A percentile compares a stretch with the other conserved stretches of the same genome.
Conservation (phyloP, 35 echinoderm and acorn worm species). For the Holothuria glaberrima region DNA sequence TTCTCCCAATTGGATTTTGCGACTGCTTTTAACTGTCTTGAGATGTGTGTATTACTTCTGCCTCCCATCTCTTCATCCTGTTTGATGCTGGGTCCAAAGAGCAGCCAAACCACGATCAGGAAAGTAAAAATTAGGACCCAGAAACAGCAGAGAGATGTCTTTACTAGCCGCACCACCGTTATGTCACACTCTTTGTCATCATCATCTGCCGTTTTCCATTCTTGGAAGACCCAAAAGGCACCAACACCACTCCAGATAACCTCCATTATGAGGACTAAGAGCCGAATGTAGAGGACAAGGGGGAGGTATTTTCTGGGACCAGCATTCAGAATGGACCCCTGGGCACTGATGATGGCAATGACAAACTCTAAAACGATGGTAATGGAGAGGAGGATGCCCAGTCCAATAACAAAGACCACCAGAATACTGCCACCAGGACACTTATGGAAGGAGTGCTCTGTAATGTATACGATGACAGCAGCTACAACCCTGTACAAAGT, state of each 20-base stretch:
- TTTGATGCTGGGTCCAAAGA: constrained; percentile 69
- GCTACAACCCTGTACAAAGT: constrained; percentile 63
- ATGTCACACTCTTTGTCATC: constrained; percentile 62
- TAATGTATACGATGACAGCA: constrained; percentile 69
- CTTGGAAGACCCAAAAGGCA: constrained; percentile 66
- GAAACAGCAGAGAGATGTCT: constrained; percentile 75
- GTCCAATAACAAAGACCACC: constrained; percentile 73
- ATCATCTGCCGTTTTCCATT: constrained; percentile 44
- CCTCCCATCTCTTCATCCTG: constrained; percentile 45
- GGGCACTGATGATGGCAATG: constrained; percentile 74
- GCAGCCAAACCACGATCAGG: constrained; percentile 60
- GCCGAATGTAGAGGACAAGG: constrained; percentile 76
- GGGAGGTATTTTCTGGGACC: constrained; percentile 53
- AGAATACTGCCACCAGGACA: constrained; percentile 80
- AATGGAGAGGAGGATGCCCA: constrained; percentile 66
- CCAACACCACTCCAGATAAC: constrained; percentile 73
- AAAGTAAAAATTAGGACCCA: constrained; percentile 75
- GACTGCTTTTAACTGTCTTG: neutral
- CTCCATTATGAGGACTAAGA: constrained; percentile 74
- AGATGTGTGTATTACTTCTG: neutral
- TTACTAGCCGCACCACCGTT: constrained; percentile 65
- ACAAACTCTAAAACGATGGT: constrained; percentile 77
- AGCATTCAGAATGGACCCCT: constrained; percentile 69
- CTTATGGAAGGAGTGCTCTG: constrained; percentile 52
- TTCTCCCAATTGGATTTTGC: constrained; percentile 63